Conservation (phyloP, 1,140 invertebrate species). For the Diploscapter pachys region DNA sequence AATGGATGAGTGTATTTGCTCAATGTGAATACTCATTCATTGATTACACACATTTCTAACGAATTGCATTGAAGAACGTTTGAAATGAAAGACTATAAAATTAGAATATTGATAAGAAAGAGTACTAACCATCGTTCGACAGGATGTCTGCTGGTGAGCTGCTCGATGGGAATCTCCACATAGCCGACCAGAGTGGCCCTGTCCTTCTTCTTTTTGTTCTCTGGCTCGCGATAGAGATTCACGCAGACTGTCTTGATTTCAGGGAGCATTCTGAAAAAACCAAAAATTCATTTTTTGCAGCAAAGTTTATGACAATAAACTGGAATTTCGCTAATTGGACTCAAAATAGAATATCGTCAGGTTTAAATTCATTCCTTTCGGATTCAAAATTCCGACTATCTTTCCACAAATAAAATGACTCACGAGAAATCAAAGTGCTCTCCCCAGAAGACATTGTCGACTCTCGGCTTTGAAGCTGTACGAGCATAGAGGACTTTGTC, state of each 20-base stretch:
- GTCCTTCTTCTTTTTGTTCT: slow-evolving; percentile 82
- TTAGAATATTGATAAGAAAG: too few relatives aligned
- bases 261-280: slow-evolving; percentile 38
- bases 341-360: too few relatives aligned
- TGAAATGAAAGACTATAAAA: too few relatives aligned
- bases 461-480: slow-evolving; percentile 83
- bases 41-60: too few relatives aligned
- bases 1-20: too few relatives aligned
- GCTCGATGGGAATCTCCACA: slow-evolving; percentile 80
- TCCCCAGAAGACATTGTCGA: slow-evolving; percentile 90
- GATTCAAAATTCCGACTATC: too few relatives aligned
- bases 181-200: slow-evolving; percentile 79
- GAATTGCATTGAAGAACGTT: too few relatives aligned
- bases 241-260: slow-evolving; percentile 66
- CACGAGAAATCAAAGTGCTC: slow-evolving; percentile 84
- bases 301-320: not conserved
- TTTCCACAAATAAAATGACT: slow-evolving; percentile 21
- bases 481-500: slow-evolving; percentile 83
- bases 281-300: not conserved
- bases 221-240: slow-evolving; percentile 80
- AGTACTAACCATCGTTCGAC: slow-evolving; percentile 77
- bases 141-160: slow-evolving; percentile 76
- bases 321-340: too few relatives aligned
- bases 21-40: too few relatives aligned
- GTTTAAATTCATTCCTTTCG: too few relatives aligned